phyloP scores from a whole-genome alignment of 2,113 vertebrate genomes.

The Xenotilapia flavipinnis region DNA sequence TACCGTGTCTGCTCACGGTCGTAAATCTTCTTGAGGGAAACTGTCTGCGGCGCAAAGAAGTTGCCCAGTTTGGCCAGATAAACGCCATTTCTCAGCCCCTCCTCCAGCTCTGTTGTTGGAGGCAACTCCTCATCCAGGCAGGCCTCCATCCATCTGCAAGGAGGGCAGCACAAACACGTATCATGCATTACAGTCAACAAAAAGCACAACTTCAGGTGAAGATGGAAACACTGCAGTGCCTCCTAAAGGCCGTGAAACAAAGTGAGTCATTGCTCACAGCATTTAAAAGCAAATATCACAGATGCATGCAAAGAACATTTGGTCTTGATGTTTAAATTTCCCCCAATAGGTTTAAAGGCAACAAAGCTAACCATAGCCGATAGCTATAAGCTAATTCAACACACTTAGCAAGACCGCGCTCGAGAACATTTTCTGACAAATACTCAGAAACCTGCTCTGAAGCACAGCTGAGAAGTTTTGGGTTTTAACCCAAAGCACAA shows the following conservation, averaged over 20 bases:
- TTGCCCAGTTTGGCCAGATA: slow-evolving; percentile 96
- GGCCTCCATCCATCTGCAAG: slow-evolving; percentile 93
- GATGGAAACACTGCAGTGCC: neutral
- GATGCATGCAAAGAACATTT: neutral
- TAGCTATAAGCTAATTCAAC: neutral
- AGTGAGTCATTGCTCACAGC: neutral
- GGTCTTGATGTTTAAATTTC: neutral
- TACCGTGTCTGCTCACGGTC: slow-evolving; percentile 95
- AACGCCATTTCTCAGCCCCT: slow-evolving; percentile 92
- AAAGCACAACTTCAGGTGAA: neutral
- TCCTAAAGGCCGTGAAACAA: neutral
- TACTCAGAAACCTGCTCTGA: neutral
- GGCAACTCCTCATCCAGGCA: slow-evolving; percentile 93
- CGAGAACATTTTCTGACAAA: neutral
- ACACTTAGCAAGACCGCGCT: neutral
- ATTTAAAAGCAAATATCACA: neutral
- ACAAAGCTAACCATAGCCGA: neutral
- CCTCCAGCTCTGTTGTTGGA: slow-evolving; percentile 94
- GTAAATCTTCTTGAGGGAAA: slow-evolving; percentile 96
- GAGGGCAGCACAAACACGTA: neutral
- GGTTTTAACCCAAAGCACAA: neutral
- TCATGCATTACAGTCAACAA: neutral
- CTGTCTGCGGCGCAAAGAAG: slow-evolving; percentile 93
- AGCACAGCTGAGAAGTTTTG: neutral
- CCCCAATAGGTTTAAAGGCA: neutral